These are phyloP conservation scores for Acronicta alni DNA, from an alignment of 2,888 invertebrate species.

Conservation along the genomic window DNA sequence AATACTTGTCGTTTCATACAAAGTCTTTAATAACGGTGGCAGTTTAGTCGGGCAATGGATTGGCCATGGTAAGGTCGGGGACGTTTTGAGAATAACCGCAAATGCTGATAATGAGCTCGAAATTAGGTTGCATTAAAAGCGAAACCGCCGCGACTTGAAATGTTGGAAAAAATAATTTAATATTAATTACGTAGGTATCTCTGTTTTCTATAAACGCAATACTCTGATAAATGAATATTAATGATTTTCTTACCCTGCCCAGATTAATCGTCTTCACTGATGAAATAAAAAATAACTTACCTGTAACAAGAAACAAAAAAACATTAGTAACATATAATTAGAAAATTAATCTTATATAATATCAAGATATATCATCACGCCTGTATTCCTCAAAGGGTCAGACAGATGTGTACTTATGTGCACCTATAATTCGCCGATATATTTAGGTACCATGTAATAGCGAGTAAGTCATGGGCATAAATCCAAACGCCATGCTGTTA, in stretches of 20 bases:
- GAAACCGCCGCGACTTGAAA: background rate
- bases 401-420: too few relatives aligned
- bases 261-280: background rate
- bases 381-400: too few relatives aligned
- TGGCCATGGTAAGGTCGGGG: conserved; percentile 51
- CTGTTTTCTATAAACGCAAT: too few relatives aligned
- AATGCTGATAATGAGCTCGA: conserved; percentile 42
- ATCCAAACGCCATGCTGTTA: too few relatives aligned
- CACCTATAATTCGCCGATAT: too few relatives aligned
- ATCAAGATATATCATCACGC: too few relatives aligned
- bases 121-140: conserved; percentile 38
- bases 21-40: conserved; percentile 47
- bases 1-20: conserved; percentile 50
- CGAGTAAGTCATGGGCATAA: too few relatives aligned
- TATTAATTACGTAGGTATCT: background rate
- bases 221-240: too few relatives aligned
- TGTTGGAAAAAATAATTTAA: conserved; percentile 21
- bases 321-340: conserved; percentile 8
- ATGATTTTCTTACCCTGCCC: background rate
- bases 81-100: conserved; percentile 39
- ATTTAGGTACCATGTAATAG: too few relatives aligned
- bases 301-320: conserved; percentile 35
- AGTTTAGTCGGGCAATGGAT: conserved; percentile 36
- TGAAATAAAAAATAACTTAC: conserved; percentile 35
- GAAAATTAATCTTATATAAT: background rate